A percentile compares a stretch with the other conserved stretches of the same genome.
Evolutionary conservation across 2,888 invertebrate genomes (phyloP).

Genomic region (Meiosimyza platycephala): DNA sequence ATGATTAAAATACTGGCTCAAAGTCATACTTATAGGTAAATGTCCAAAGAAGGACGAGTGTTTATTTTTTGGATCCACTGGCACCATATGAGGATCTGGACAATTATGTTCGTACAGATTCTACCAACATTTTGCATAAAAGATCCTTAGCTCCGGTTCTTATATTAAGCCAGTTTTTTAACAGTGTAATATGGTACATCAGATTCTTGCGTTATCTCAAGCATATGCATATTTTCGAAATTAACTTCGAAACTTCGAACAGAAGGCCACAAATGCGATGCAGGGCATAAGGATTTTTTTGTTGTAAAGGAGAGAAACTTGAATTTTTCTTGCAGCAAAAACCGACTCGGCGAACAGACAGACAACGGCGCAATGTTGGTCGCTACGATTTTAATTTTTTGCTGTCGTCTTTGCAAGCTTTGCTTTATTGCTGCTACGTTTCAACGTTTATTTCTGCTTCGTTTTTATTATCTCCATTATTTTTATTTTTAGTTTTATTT

Average conservation of each 20-base stretch:
- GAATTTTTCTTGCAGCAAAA: background rate
- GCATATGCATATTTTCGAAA: background rate
- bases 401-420: background rate
- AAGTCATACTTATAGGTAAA: no score
- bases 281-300: slow-evolving; percentile 12
- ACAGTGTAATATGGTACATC: no score
- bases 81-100: no score
- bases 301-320: background rate
- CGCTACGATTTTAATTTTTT: slow-evolving; percentile 30
- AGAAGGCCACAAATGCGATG: background rate
- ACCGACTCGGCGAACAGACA: slow-evolving; percentile 1
- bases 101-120: no score
- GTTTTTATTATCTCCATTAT: background rate
- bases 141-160: no score
- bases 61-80: no score
- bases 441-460: background rate
- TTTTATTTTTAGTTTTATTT: no score
- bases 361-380: background rate
- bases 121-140: no score
- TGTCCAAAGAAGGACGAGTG: no score
- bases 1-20: no score
- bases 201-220: no score
- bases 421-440: slow-evolving; percentile 17
- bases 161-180: no score
- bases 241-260: slow-evolving; percentile 13